Conservation (phyloP, 2,888 invertebrate genomes). For the Amphipoea oculea region DNA sequence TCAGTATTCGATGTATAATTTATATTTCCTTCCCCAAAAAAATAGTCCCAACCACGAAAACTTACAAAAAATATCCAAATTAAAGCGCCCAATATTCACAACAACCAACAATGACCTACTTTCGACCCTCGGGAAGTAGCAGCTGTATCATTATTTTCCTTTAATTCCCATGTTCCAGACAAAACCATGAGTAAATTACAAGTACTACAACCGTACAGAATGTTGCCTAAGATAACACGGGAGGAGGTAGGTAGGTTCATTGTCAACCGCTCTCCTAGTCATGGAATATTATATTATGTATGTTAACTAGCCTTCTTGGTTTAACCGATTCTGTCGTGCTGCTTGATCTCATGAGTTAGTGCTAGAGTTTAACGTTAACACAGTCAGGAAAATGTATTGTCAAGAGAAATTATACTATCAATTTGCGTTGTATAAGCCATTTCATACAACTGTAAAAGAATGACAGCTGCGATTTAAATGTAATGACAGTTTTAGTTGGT, state of each 20-base stretch:
- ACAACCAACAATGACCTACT: conserved; percentile 55
- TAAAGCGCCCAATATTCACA: conserved; percentile 6
- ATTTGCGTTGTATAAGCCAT: not conserved
- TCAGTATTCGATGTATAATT: not conserved
- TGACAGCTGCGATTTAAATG: not conserved
- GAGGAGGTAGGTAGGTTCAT: conserved; percentile 8
- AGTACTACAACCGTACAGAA: conserved; percentile 33
- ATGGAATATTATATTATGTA: conserved; percentile 76
- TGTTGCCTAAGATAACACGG: conserved; percentile 60
- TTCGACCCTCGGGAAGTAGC: conserved; percentile 46
- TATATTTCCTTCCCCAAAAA: not conserved
- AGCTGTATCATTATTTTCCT: conserved; percentile 60
- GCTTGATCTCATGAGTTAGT: conserved; percentile 16
- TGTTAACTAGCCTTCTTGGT: conserved; percentile 40
- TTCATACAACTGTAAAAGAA: not conserved
- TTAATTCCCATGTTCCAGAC: conserved; percentile 54
- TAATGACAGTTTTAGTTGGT: not conserved
- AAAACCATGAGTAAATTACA: conserved; percentile 63
- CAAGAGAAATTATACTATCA: not conserved
- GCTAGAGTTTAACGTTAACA: not conserved
- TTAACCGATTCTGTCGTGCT: conserved; percentile 27
- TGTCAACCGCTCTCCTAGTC: conserved; percentile 67
- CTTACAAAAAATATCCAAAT: not conserved
- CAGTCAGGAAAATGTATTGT: not conserved
- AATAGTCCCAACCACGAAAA: not conserved